Evolutionary conservation across 2,797 vertebrate species (phyloP), one percentile per base, ranked within the genome.

Genomic region (Chaetodon trifasciatus): DNA sequence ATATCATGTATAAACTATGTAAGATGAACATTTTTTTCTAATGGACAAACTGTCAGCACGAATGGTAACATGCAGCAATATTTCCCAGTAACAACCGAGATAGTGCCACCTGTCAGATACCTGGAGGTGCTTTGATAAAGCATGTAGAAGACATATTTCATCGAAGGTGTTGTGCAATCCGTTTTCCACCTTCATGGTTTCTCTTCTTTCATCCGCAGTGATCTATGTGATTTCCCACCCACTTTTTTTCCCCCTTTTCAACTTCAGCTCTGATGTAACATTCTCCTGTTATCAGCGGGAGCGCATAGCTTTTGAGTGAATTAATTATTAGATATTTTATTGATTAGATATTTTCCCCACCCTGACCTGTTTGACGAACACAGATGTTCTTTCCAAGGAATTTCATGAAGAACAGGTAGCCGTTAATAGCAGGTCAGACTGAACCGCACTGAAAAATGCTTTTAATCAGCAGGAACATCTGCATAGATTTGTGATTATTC

Each of bases 141-240:
- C 64, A 55, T 56, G 56, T 32, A 21, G 52, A 44, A 66, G 60
- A 81, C 70, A 70, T 69, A 75, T 85, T 78, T 79, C 66, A 89
- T 80, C 64, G 13, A 37, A 60, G 76, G 24, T 76, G 60, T 56
- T 82, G 75, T 62, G 52, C 83, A 66, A 83, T 74, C 46, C 13
- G 65, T 74, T 86, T 37, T 74, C 66, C 70, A 74, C 72, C 68
- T 71, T 65, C 57, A 70, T 53, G 23, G 55, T 76, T 74, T 70
- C 78, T 70, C 50, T 19, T 52, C 70, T 84, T 75, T 79, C 60
- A 84, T 84, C 81, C 56, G 28, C 53, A 17, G 57, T 55, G 72
- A 85, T 87, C 58, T 52, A 44, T 84, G 56, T 77, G 70, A 89
- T 88, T 85, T 87, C 52, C 49, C 35, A 61, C 64, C 70, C 71